Conservation (phyloP, 2,888 invertebrate genomes). For the Diaprepes abbreviatus region DNA sequence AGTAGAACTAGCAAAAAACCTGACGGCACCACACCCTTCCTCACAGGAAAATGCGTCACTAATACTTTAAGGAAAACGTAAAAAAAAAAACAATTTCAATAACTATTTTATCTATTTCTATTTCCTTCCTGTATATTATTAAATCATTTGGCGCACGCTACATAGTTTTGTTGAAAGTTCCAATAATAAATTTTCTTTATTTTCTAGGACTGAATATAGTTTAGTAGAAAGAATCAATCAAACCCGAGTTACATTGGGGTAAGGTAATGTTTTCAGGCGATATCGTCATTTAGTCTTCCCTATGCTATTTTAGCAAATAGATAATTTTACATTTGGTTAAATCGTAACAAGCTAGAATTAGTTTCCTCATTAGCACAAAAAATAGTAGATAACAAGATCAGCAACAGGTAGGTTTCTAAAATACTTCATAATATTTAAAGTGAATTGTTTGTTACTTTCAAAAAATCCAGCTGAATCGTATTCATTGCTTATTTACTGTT, state of each 20-base stretch:
- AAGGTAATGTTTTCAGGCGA: constrained; percentile 44
- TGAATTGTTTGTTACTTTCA: not conserved
- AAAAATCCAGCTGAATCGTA: constrained; percentile 20
- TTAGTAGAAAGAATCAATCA: constrained; percentile 48
- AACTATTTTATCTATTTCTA: constrained; percentile 21
- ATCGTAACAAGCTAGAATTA: not conserved
- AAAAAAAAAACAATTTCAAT: not conserved
- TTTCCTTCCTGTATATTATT: constrained; percentile 25
- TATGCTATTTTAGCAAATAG: constrained; percentile 14
- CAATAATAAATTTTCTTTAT: constrained; percentile 48
- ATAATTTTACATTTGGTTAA: not conserved
- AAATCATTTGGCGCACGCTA: constrained; percentile 37
- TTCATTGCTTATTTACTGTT: too few relatives aligned
- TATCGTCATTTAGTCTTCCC: constrained; percentile 42
- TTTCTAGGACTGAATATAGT: constrained; percentile 38
- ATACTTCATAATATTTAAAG: not conserved
- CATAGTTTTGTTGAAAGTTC: constrained; percentile 20
- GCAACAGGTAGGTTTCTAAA: constrained; percentile 25
- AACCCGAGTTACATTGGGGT: constrained; percentile 30
- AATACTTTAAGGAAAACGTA: too few relatives aligned
- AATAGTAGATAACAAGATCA: not conserved
- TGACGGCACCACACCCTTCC: too few relatives aligned
- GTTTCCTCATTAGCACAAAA: not conserved
- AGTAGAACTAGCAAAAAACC: too few relatives aligned
- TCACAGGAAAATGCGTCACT: too few relatives aligned